Base-by-base conservation (phyloP, 2,113 vertebrate genomes). In the Sterna hirundo region DNA sequence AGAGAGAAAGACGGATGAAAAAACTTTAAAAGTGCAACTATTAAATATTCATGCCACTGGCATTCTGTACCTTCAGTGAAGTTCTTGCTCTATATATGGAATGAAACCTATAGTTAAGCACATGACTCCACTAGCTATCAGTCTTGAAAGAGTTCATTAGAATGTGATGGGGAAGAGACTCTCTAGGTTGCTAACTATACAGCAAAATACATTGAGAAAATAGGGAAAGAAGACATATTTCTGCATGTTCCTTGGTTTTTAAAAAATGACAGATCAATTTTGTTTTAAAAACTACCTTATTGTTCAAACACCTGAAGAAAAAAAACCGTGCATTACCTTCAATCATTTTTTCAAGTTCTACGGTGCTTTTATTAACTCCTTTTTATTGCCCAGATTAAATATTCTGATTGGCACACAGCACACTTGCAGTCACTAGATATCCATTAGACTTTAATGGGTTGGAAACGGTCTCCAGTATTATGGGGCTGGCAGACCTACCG, bases 301-400 rank as follows among this genome's bases (percentile, higher is more conserved):
- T 91, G 77, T 86, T 84, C 51, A 62, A 75, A 72, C 54, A 79
- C 38, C 55, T 86, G 77, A 96, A 87, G 26, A 74, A 89, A 85
- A 85, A 46, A 91, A 83, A 26, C 61, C 97, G 82, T 76, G 74
- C 36, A 64, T 54, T 90, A 90, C 60, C 70, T 91, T 70, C 26
- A 80, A 90, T 91, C 85, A 85, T 93, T 96, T 86, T 96, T 96
- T 85, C 66, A 91, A 75, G 57, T 94, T 96, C 88, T 96, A 79
- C 60, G 46, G 87, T 94, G 72, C 86, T 96, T 97, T 98, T 96
- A 97, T 97, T 95, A 97, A 96, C 66, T 96, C 55, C 30, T 93
- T 91, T 97, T 96, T 94, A 97, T 60, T 75, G 69, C 81, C 81
- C 36, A 82, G 69, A 92, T 95, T 97, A 97, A 97, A 96, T 91